Conservation (phyloP, 2,888 invertebrate genomes). For the Agelastica alni region DNA sequence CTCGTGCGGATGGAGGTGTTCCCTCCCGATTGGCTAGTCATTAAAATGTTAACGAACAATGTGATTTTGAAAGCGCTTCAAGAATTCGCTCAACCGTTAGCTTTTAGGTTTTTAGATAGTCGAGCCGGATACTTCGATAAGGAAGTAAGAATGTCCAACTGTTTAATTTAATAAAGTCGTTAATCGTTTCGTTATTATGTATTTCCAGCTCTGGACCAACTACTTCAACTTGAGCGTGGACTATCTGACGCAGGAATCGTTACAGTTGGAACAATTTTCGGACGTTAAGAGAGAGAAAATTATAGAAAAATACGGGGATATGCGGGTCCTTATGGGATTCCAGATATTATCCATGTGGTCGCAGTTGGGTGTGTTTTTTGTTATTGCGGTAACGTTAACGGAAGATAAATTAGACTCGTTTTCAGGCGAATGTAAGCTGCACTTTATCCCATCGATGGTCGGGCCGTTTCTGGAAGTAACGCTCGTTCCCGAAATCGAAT, state of each 20-base stretch:
- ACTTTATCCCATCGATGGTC: constrained; percentile 91
- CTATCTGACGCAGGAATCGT: constrained; percentile 77
- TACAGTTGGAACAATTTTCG: constrained; percentile 82
- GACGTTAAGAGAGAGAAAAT: constrained; percentile 78
- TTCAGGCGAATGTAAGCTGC: constrained; percentile 79
- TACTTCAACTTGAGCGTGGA: constrained; percentile 81
- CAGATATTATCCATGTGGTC: constrained; percentile 93
- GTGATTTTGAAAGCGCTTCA: constrained; percentile 83
- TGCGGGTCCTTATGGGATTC: constrained; percentile 91
- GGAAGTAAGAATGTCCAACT: constrained; percentile 67
- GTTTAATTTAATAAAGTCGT: too few relatives aligned
- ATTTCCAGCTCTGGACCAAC: constrained; percentile 64
- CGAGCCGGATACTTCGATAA: constrained; percentile 75
- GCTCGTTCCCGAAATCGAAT: constrained; percentile 80
- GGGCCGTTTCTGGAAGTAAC: constrained; percentile 94
- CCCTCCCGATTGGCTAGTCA: constrained; percentile 88
- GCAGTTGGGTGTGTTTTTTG: constrained; percentile 66
- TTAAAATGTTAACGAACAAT: constrained; percentile 86
- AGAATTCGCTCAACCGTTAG: constrained; percentile 85
- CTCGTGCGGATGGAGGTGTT: constrained; percentile 81
- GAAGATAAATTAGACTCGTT: too few relatives aligned
- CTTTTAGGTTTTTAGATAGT: constrained; percentile 77
- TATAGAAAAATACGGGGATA: constrained; percentile 80
- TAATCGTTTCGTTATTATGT: too few relatives aligned
- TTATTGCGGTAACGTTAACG: too few relatives aligned